Percentiles rank a stretch among this genome's conserved stretches.
Evolutionary conservation across 2,797 vertebrate genomes (phyloP).

Genomic region (Cossypha polioptera): DNA sequence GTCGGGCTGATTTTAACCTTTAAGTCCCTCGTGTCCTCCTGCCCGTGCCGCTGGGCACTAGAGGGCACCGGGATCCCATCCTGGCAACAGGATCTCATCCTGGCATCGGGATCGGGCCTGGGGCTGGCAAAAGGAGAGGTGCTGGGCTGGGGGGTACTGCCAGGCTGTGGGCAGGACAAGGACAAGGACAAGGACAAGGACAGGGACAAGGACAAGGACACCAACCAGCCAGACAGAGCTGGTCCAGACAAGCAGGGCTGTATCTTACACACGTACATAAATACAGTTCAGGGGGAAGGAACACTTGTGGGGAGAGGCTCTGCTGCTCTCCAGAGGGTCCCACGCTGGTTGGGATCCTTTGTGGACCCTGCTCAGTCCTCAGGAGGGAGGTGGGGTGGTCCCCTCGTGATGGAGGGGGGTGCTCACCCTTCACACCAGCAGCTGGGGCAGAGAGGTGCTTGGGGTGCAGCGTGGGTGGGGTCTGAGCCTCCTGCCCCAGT

Average conservation of each 20-base stretch:
- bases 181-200: too few relatives aligned
- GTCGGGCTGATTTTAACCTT: neutral
- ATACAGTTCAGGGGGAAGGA: neutral
- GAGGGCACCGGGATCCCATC: neutral
- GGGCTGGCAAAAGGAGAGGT: neutral
- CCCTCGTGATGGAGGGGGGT: neutral
- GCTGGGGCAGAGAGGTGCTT: neutral
- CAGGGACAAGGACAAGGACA: too few relatives aligned
- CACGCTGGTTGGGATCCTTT: accelerated
- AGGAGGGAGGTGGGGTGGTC: accelerated
- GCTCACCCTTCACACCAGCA: neutral
- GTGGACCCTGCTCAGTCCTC: accelerated
- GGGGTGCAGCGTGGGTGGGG: accelerated
- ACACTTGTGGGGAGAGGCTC: neutral
- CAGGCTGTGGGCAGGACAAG: too few relatives aligned
- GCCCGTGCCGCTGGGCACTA: neutral
- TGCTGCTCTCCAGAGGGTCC: neutral
- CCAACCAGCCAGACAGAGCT: too few relatives aligned
- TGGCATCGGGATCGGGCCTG: neutral
- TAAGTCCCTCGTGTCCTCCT: neutral
- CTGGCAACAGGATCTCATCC: too few relatives aligned
- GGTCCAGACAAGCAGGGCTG: neutral
- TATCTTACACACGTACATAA: conserved; percentile 58
- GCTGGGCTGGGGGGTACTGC: neutral
- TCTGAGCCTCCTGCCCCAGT: accelerated